A percentile compares a stretch with the other conserved stretches of the same genome.
These are phyloP conservation scores for Pantherophis guttatus DNA, from an alignment of 2,113 vertebrate genomes.

Conservation along the genomic window DNA sequence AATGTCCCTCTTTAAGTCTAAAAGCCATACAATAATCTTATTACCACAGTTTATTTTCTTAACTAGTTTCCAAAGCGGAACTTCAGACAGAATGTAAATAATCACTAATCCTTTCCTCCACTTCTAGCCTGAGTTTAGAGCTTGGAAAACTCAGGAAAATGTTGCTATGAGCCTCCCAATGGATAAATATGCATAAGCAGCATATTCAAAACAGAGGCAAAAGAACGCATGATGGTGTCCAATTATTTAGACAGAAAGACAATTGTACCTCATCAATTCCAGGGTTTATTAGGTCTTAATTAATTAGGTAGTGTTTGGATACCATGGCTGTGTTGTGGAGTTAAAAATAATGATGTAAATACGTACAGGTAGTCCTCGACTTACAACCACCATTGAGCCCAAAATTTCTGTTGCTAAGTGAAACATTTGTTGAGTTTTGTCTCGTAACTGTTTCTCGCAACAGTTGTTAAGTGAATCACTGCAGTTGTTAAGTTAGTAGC, in stretches of 20 bases:
- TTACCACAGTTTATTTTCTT: slow-evolving; percentile 12
- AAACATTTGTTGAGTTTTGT: neutral
- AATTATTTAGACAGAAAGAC: neutral
- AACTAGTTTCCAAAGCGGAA: slow-evolving; percentile 17
- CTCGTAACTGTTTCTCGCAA: neutral
- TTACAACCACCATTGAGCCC: neutral
- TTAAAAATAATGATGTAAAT: neutral
- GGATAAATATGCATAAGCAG: neutral
- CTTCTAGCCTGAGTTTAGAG: neutral
- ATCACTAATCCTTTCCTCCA: slow-evolving; percentile 5
- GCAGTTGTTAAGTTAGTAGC: neutral
- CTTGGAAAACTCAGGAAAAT: neutral
- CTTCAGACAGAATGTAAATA: slow-evolving; percentile 10
- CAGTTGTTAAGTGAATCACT: neutral
- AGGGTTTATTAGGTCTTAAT: neutral
- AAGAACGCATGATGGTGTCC: neutral
- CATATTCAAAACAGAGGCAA: neutral
- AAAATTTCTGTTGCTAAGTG: neutral
- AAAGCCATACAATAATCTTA: slow-evolving; percentile 8
- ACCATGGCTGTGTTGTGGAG: neutral
- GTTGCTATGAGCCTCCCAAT: neutral
- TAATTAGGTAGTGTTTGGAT: neutral
- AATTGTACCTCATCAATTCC: neutral
- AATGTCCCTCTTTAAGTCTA: slow-evolving; percentile 3
- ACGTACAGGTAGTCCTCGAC: neutral